Evolutionary conservation across 2,113 vertebrate species (phyloP).

Genomic region (Corythornis madagascariensis): DNA sequence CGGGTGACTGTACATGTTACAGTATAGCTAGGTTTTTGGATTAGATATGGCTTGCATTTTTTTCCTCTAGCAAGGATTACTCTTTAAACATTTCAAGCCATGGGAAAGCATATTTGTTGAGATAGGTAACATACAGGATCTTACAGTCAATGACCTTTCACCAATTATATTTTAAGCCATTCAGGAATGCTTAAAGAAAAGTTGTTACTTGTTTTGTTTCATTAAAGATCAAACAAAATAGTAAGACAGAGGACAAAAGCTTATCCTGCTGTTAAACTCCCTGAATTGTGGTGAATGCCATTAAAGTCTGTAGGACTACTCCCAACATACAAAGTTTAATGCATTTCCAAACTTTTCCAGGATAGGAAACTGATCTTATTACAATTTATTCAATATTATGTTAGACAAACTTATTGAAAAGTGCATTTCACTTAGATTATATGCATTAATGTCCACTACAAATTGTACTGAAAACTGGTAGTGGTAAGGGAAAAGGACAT

Average conservation of each 20-base stretch:
- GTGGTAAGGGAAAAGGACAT: background rate
- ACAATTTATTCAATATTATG: background rate
- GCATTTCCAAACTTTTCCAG: background rate
- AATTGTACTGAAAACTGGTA: conserved; percentile 10
- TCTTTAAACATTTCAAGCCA: conserved; percentile 19
- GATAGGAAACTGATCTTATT: background rate
- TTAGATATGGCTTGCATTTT: conserved; percentile 22
- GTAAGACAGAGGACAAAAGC: background rate
- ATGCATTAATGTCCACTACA: background rate
- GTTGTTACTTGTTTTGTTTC: background rate
- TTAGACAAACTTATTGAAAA: background rate
- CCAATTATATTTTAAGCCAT: background rate
- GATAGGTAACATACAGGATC: background rate
- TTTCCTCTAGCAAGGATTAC: background rate
- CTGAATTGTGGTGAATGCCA: background rate
- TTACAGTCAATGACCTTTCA: conserved; percentile 12
- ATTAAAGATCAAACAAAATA: background rate
- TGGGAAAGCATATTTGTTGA: background rate
- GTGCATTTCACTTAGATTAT: background rate
- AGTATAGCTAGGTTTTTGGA: conserved; percentile 26
- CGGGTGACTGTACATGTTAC: background rate
- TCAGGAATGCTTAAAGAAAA: background rate
- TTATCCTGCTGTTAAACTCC: background rate
- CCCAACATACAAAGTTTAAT: background rate
- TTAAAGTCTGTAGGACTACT: background rate